These are phyloP conservation scores for Morus bassanus DNA, from an alignment of 2,797 vertebrate species.

Conservation along the genomic window DNA sequence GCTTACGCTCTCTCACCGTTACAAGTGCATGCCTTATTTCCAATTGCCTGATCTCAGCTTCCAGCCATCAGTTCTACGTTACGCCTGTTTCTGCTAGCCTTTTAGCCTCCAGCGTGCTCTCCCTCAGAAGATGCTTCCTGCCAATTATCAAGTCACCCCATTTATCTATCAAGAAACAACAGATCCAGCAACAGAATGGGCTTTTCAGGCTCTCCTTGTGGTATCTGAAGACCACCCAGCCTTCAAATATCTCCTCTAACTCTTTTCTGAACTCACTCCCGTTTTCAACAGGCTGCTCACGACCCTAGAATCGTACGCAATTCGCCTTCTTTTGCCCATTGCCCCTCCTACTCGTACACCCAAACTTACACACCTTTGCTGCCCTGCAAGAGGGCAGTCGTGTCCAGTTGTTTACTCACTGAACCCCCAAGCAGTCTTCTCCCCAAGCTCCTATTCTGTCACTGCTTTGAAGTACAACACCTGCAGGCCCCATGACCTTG, in stretches of 20 bases:
- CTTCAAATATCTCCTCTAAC: background rate
- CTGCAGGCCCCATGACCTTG: background rate
- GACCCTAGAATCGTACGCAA: background rate
- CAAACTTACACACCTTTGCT: background rate
- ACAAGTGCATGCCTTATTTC: background rate
- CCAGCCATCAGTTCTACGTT: background rate
- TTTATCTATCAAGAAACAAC: background rate
- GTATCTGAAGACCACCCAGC: background rate
- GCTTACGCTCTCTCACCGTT: background rate
- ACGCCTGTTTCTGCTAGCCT: rapidly evolving
- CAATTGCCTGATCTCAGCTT: background rate
- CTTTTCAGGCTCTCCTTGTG: background rate
- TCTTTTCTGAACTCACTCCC: background rate
- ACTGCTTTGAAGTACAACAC: background rate
- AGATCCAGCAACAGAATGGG: background rate
- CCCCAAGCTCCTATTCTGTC: background rate
- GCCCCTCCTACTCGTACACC: background rate
- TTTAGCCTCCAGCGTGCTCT: background rate
- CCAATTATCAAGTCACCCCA: background rate
- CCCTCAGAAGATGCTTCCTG: background rate
- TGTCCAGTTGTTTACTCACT: background rate
- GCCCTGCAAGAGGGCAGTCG: background rate
- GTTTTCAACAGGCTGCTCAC: background rate
- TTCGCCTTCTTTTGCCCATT: background rate
- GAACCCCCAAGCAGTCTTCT: background rate